Conservation (phyloP, 2,797 vertebrate genomes). For the Glossophaga mutica region DNA sequence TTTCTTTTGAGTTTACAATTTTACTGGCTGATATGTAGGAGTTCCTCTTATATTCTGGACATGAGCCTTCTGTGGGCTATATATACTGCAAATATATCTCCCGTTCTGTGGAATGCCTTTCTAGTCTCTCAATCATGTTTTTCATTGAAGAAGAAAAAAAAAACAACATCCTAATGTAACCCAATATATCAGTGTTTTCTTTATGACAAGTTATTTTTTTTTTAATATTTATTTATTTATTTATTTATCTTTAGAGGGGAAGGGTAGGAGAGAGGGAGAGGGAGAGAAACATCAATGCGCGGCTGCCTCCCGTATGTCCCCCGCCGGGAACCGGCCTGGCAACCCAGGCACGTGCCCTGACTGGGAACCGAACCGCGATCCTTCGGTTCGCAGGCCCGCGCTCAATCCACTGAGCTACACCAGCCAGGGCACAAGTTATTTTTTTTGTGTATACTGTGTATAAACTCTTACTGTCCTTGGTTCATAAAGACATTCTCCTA, state of each 20-base stretch:
- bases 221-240: no score
- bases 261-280: no score
- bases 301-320: no score
- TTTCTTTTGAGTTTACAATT: not conserved
- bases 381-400: no score
- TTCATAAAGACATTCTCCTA: not conserved
- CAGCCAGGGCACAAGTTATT: no score
- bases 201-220: not conserved
- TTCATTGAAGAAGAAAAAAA: not conserved
- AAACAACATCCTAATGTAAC: not conserved
- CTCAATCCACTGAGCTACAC: no score
- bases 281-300: no score
- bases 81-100: not conserved
- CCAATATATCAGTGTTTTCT: not conserved
- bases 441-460: not conserved
- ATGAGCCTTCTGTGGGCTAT: not conserved
- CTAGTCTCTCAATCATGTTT: not conserved
- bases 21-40: not conserved
- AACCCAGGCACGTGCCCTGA: no score
- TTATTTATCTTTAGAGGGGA: no score
- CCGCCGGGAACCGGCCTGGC: no score
- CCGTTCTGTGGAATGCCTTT: not conserved
- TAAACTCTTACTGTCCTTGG: not conserved
- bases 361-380: no score
- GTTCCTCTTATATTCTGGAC: not conserved